These are phyloP conservation scores for Lichenostomus cassidix DNA, from an alignment of 2,113 vertebrate genomes.

Conservation along the genomic window DNA sequence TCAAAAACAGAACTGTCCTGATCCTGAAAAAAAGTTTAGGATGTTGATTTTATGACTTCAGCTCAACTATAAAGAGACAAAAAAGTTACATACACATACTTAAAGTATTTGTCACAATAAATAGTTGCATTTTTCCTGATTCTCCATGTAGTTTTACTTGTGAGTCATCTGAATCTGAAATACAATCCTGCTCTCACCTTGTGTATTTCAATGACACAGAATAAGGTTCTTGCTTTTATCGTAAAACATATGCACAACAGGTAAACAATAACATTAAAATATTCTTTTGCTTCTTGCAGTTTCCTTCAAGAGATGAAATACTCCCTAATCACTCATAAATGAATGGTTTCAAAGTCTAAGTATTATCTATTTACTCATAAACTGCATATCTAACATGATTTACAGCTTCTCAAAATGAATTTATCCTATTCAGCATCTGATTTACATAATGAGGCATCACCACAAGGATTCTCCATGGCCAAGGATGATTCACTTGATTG, in stretches of 20 bases:
- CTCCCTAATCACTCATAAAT: neutral
- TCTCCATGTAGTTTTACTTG: neutral
- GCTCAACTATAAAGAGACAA: neutral
- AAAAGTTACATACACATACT: neutral
- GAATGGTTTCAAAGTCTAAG: neutral
- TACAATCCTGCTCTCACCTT: neutral
- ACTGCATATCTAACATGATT: neutral
- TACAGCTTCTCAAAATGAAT: constrained; percentile 5
- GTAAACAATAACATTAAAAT: neutral
- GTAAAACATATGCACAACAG: neutral
- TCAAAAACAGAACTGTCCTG: neutral
- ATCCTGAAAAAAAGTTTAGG: neutral
- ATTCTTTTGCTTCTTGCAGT: neutral
- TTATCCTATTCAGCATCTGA: neutral
- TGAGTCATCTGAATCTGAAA: neutral
- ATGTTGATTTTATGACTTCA: neutral
- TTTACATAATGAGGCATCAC: constrained; percentile 8
- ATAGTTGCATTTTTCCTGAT: neutral
- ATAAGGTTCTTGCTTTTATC: neutral
- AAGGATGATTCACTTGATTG: neutral
- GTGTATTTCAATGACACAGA: neutral
- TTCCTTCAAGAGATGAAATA: neutral
- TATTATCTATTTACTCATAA: neutral
- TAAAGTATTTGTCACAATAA: neutral
- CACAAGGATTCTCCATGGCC: neutral